These are phyloP conservation scores for Sebastes oblongus DNA, from an alignment of 2,797 vertebrate species.

Conservation along the genomic window DNA sequence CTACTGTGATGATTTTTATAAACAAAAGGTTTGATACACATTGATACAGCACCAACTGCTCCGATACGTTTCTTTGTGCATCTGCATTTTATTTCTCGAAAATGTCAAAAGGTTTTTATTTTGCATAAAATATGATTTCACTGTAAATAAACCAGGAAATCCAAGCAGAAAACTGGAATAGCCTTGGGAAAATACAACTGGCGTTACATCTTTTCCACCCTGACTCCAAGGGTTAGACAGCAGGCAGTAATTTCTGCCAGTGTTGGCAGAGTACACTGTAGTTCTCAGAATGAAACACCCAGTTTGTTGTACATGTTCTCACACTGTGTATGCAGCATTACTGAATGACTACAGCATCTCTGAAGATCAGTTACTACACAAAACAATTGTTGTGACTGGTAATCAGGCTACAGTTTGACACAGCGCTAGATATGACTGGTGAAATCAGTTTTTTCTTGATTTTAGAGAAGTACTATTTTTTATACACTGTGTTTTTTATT, in stretches of 20 bases:
- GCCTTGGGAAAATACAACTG: conserved; percentile 27
- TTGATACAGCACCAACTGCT: not conserved
- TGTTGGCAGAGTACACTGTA: not conserved
- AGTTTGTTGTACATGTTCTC: conserved; percentile 7
- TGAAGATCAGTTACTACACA: not conserved
- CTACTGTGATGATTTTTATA: not conserved
- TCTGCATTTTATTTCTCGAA: not conserved
- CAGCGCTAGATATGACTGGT: not conserved
- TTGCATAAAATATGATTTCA: conserved; percentile 23
- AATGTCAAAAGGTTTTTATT: conserved; percentile 2
- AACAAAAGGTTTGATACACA: not conserved
- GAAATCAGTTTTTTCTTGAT: not conserved
- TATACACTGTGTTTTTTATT: not conserved
- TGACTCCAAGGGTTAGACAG: conserved; percentile 27
- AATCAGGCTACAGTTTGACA: not conserved
- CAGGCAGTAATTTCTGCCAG: conserved; percentile 10
- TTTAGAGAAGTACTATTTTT: not conserved
- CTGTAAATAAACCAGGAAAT: conserved; percentile 22
- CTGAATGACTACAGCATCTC: not conserved
- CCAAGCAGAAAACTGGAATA: conserved; percentile 13
- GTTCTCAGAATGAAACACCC: conserved; percentile 23
- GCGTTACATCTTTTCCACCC: conserved; percentile 34
- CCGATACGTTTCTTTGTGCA: not conserved
- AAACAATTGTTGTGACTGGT: not conserved
- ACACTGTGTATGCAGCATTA: not conserved